Evolutionary conservation across 2,888 invertebrate species (phyloP), one percentile per base, ranked within the genome.

Genomic region (Nemapogon koenigi): DNA sequence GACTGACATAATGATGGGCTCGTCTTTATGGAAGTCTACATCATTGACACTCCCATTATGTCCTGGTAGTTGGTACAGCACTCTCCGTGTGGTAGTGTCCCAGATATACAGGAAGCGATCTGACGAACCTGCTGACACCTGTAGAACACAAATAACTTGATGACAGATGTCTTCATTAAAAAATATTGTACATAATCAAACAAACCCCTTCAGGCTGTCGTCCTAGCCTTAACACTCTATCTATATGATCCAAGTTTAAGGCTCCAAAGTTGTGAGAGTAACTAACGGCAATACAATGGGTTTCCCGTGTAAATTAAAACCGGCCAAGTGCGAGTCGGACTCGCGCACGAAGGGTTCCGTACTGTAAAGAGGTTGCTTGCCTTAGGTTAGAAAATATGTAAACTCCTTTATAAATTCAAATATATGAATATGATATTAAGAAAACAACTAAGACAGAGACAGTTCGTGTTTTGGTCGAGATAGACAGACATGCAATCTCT

Each of bases 11-110:
- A 98, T 87, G 37, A 99, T 89, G 3, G 97, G 93, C 64, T 99
- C 97, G 19, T 84, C 85, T 0, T 91, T 91, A 72, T 99, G 98
- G 66, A 99, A 97, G 65, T 94, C 92, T 1, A 96, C 88, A 62
- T 94, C 96, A 61, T 97, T 98, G 17, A 99, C 96, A 44, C 96
- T 90, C 25, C 99, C 99, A 69, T 94, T 91, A 68, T 99, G 99
- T 0, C 99, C 99, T 0, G 99, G 98, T 49, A 99, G 81, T 73
- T 96, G 97, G 78, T 98, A 99, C 22, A 97, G 70, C 49, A 98
- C 91, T 43, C 95, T 83, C 17, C 97, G 83, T 1, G 92, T 87
- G 1, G 92, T 92, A 2, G 96, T 95, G 65, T 99, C 97, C 99
- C 99, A 99, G 43, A 99, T 83, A 65, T 97, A 96, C 18, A 97